Conservation (phyloP, 2,888 invertebrate species). For the Dusona sp. region DNA sequence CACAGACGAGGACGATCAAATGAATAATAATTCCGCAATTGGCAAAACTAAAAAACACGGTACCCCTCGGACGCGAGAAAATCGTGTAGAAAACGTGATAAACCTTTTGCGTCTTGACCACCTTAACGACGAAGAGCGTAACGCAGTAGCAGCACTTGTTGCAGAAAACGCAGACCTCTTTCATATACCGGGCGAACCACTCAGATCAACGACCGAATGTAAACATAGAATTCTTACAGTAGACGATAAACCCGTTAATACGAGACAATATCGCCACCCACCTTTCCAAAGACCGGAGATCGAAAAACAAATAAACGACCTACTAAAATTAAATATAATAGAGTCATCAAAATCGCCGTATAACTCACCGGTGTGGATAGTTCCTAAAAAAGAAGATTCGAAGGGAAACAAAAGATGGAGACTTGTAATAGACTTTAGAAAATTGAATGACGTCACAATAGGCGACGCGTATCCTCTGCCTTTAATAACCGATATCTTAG, state of each 20-base stretch:
- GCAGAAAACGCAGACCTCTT: constrained; percentile 11
- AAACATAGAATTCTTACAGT: neutral
- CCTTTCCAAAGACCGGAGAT: neutral
- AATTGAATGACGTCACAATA: constrained; percentile 74
- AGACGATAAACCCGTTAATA: neutral
- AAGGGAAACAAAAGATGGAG: constrained; percentile 68
- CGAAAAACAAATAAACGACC: neutral
- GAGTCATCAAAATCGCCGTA: neutral
- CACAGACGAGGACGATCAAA: constrained; percentile 15
- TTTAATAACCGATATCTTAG: constrained; percentile 74
- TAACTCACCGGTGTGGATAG: constrained; percentile 4
- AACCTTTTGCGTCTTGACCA: constrained; percentile 11
- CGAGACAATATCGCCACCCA: neutral
- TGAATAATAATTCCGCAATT: neutral
- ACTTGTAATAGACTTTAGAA: constrained; percentile 75
- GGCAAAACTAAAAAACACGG: neutral
- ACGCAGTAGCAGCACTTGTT: neutral
- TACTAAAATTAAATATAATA: neutral
- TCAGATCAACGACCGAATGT: neutral
- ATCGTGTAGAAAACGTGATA: constrained; percentile 8
- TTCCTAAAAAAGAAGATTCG: constrained; percentile 72
- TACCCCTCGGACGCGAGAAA: constrained; percentile 4
- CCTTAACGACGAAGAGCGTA: constrained; percentile 14
- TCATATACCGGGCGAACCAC: neutral
- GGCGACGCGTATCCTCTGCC: constrained; percentile 75